A percentile compares a stretch with the other conserved stretches of the same genome.
Evolutionary conservation across 2,113 vertebrate species (phyloP).

Genomic region (Thamnaconus septentrionalis): DNA sequence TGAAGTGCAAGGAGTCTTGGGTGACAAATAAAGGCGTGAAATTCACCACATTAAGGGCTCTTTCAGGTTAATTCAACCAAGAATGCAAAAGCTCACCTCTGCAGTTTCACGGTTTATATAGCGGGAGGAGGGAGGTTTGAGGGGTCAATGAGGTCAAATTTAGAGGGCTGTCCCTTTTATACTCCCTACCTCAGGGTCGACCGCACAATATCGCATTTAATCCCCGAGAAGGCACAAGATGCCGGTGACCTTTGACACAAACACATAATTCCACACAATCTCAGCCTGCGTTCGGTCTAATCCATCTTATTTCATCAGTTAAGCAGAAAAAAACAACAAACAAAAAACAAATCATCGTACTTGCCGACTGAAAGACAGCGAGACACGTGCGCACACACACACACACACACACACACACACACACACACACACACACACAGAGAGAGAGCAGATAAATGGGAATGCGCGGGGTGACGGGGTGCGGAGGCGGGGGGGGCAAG

Average conservation of each 20-base stretch:
- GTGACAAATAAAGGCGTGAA: too few relatives aligned
- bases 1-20: too few relatives aligned
- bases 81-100: too few relatives aligned
- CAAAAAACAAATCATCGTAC: too few relatives aligned
- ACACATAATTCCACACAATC: constrained; percentile 40
- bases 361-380: constrained; percentile 11
- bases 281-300: constrained; percentile 26
- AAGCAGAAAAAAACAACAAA: constrained; percentile 11
- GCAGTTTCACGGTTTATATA: too few relatives aligned
- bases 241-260: constrained; percentile 41
- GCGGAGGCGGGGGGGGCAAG: background rate
- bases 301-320: constrained; percentile 29
- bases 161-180: constrained; percentile 24
- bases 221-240: constrained; percentile 38
- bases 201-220: constrained; percentile 31
- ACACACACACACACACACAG: too few relatives aligned
- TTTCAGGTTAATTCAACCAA: too few relatives aligned
- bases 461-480: constrained; percentile 6
- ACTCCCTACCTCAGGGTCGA: constrained; percentile 13
- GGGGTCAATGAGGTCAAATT: constrained; percentile 10
- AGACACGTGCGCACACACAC: background rate
- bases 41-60: too few relatives aligned
- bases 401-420: too few relatives aligned
- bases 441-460: constrained; percentile 17
- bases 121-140: background rate